phyloP scores from a whole-genome alignment of 2,888 invertebrate species.

The Gnatocerus cornutus region DNA sequence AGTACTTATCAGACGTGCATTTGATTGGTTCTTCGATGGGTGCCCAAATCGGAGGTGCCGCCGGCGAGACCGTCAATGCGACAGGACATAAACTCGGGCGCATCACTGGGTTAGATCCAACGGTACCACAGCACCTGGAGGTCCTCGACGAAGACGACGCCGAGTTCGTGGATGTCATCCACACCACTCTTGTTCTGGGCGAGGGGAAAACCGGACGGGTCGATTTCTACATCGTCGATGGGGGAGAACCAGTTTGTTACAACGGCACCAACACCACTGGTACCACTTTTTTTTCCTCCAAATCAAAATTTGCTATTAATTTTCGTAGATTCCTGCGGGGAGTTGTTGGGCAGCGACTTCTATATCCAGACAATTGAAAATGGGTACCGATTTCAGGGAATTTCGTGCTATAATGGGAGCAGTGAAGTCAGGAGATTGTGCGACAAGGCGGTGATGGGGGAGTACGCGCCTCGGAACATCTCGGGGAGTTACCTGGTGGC shows the following conservation, averaged over 20 bases:
- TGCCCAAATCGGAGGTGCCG: conserved; percentile 25
- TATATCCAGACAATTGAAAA: conserved; percentile 13
- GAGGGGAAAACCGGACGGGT: conserved; percentile 4
- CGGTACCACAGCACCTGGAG: neutral
- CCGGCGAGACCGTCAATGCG: conserved; percentile 9
- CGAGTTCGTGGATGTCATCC: conserved; percentile 34
- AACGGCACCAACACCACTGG: conserved; percentile 6
- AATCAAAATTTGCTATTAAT: too few relatives aligned
- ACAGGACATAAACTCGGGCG: conserved; percentile 11
- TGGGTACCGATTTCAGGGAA: conserved; percentile 9
- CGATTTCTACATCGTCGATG: conserved; percentile 23
- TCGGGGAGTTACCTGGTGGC: conserved; percentile 18
- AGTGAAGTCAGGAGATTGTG: conserved; percentile 3
- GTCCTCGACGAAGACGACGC: conserved; percentile 20
- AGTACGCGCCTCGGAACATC: conserved; percentile 12
- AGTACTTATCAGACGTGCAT: conserved; percentile 27
- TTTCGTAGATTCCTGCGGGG: conserved; percentile 31
- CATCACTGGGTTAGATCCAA: conserved; percentile 33
- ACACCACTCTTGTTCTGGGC: conserved; percentile 11
- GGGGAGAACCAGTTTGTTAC: conserved; percentile 6
- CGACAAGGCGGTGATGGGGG: conserved; percentile 27
- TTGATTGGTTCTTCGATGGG: conserved; percentile 23
- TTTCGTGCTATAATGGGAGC: conserved; percentile 10
- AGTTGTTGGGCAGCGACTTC: conserved; percentile 13
- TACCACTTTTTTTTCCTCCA: conserved; percentile 3